Evolutionary conservation across 2,113 vertebrate species (phyloP).

Genomic region (Sceloporus undulatus): DNA sequence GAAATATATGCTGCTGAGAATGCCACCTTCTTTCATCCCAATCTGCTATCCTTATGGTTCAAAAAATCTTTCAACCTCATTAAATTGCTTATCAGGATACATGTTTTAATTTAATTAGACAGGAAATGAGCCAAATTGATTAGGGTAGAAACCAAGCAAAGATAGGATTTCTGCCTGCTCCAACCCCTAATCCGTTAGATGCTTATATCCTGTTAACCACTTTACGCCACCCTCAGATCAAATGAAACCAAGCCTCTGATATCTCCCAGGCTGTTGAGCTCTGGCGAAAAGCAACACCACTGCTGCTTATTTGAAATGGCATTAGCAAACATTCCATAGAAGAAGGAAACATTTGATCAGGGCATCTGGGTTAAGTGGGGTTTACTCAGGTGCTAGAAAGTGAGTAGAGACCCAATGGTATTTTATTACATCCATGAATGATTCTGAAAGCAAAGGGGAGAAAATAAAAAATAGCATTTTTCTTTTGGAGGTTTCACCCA

Average conservation of each 20-base stretch:
- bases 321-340: not conserved
- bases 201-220: conserved; percentile 4
- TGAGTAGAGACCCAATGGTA: not conserved
- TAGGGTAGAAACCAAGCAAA: not conserved
- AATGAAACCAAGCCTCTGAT: not conserved
- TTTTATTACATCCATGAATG: not conserved
- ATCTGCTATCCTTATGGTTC: conserved; percentile 4
- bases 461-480: not conserved
- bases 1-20: not conserved
- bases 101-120: not conserved
- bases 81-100: not conserved
- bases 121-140: conserved; percentile 1
- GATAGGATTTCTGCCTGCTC: no score
- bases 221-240: not conserved
- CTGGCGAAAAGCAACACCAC: not conserved
- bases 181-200: not conserved
- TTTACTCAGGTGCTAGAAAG: conserved; percentile 11
- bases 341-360: not conserved
- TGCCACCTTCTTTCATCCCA: not conserved
- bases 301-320: not conserved
- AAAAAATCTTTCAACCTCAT: not conserved
- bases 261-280: not conserved
- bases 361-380: not conserved
- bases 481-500: not conserved
- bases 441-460: not conserved